Evolutionary conservation across 2,797 vertebrate species (phyloP).

Genomic region (Streptopelia turtur): DNA sequence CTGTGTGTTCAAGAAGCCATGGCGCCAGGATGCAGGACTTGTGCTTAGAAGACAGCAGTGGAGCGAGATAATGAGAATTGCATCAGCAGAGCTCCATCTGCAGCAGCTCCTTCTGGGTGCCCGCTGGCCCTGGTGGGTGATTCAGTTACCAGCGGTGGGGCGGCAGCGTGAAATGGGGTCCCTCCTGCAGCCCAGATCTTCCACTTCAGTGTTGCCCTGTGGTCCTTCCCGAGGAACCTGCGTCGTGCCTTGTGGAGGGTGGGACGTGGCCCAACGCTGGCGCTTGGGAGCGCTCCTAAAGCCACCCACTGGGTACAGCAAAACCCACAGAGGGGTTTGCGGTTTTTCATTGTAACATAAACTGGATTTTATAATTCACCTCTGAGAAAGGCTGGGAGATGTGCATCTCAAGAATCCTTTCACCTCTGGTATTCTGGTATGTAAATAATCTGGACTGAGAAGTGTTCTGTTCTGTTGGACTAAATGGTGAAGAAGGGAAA

Average conservation of each 20-base stretch:
- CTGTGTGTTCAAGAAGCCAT: rapidly evolving
- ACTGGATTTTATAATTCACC: background rate
- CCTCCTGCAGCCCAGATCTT: background rate
- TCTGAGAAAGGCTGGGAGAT: background rate
- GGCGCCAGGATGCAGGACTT: background rate
- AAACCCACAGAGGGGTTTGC: background rate
- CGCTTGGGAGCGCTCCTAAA: background rate
- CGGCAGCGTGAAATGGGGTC: background rate
- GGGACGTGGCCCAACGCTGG: rapidly evolving
- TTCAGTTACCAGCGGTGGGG: background rate
- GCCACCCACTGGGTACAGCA: background rate
- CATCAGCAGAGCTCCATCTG: background rate
- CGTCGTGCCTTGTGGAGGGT: rapidly evolving
- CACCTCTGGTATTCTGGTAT: background rate
- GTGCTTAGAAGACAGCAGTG: background rate
- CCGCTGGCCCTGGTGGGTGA: background rate
- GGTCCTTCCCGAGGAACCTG: background rate
- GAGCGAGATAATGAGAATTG: background rate
- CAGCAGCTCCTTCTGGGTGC: background rate
- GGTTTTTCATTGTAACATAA: background rate
- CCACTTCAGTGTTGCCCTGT: rapidly evolving
- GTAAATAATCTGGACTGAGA: background rate
- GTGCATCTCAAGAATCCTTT: background rate
- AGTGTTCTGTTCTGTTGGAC: background rate
- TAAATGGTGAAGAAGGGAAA: background rate